Evolutionary conservation across 2,113 vertebrate species (phyloP).

Genomic region (Macaca fascicularis): T2T-MFA8v1.1 NC_088384.1:114440001-114440500

Average conservation of each 20-base stretch:
- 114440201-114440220: neutral
- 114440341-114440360: neutral
- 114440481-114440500: neutral
- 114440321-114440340: neutral
- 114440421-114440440: neutral
- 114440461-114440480: neutral
- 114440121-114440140: neutral
- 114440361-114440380: neutral
- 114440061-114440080: neutral
- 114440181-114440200: neutral
- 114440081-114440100: neutral
- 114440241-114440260: neutral
- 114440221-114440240: neutral
- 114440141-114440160: neutral
- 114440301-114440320: constrained; percentile 49
- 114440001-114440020: neutral
- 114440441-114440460: neutral
- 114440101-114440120: neutral
- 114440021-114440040: neutral
- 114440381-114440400: neutral
- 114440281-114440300: neutral
- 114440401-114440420: constrained; percentile 38
- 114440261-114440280: neutral
- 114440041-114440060: neutral
- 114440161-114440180: neutral